Evolutionary conservation across 2,888 invertebrate species (phyloP), one percentile per base, ranked within the genome.

Genomic region (Pterobdella sp.): DNA sequence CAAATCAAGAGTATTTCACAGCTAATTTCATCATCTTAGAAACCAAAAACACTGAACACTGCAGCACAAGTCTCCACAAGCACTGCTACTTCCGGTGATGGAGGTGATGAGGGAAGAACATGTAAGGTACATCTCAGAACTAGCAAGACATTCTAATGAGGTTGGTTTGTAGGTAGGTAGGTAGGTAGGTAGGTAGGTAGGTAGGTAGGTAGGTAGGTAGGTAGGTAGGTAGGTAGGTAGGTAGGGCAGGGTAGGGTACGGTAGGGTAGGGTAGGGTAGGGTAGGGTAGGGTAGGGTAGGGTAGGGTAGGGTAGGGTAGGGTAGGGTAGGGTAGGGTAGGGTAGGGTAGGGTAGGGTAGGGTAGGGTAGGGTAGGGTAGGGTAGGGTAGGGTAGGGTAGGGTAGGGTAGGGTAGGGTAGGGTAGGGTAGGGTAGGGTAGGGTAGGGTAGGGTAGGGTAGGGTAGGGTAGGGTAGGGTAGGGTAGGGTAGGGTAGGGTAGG

Each of bases 91-190:
- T 92, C 90, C 93, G 14, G 93, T 94, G 85, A 86, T 98, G 79
- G 94, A 66, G 36, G 90, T 91, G 81, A 96, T 96, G 77, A 87
- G 96, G 34, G 94, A 95, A 80, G 94, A 97, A 82, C 96, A 97
- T 83, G 94, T 95, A 76, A 92, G 93, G 81, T 98, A 94, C 82
- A 95, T 96, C 76, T 94, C 94, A 14, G 95, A 96, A 83, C 86
- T 97, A 75, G 94, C 96, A 0, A 87, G 94, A 78, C 93, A 94
- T 81, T 93, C 92, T 75, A 88, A 87, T 79, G 87, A 87, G 84
- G 87, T 86, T 69, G n/a, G 32, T 29, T 1, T 7, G 7, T 35
- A 10, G 63, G 31, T 7, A 14, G 63, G 7, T 63, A 14, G 63
- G 7, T 7, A 26, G 63, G 31, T 7, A 10, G 63, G 31, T 14